A percentile compares a stretch with the other conserved stretches of the same genome.
Evolutionary conservation across 2,113 vertebrate species (phyloP).

Genomic region (Pogonocichla stellata): DNA sequence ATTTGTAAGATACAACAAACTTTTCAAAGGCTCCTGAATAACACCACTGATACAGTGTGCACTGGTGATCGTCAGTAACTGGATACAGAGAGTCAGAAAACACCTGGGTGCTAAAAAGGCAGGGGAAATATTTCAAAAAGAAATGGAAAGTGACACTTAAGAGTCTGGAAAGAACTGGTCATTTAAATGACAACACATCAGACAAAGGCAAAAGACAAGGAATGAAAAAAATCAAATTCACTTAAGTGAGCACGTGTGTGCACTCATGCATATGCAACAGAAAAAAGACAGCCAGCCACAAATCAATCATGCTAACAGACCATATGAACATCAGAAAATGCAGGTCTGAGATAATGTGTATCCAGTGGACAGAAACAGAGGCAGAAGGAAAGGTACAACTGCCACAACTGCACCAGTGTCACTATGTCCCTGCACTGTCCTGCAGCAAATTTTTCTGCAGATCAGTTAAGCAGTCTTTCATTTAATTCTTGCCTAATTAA

Average conservation of each 20-base stretch:
- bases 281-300: background rate
- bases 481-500: background rate
- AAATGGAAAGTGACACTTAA: background rate
- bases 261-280: background rate
- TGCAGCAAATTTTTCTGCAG: background rate
- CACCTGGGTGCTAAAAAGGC: background rate
- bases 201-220: conserved; percentile 19
- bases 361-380: background rate
- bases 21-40: background rate
- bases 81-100: background rate
- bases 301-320: background rate
- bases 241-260: background rate
- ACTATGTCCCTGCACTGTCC: background rate
- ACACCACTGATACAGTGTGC: background rate
- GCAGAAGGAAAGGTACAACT: background rate
- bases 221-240: conserved; percentile 7
- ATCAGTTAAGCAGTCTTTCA: background rate
- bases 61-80: background rate
- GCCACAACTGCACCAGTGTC: background rate
- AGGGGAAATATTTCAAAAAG: background rate
- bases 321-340: background rate
- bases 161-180: background rate
- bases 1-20: background rate
- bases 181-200: background rate
- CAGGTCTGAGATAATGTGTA: background rate